Evolutionary conservation across 2,888 invertebrate species (phyloP), one percentile per base, ranked within the genome.

Genomic region (Drosophila niveifrons): DNA sequence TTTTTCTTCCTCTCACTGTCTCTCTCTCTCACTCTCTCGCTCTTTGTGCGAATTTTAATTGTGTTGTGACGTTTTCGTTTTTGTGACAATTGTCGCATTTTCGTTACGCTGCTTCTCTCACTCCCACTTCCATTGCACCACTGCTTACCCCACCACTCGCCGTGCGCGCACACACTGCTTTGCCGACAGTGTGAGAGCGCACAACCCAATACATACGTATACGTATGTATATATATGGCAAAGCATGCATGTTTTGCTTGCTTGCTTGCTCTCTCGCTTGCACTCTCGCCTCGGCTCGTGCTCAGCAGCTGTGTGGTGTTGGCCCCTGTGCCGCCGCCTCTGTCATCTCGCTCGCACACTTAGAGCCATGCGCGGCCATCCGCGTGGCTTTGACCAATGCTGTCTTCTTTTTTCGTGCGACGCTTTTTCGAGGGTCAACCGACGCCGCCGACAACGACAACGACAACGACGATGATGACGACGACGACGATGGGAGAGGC

Each of bases 351-450:
- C 52, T 41, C 56, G 11, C 61, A 15, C 36, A 44, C 34, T 68
- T 47, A 51, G 66, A 66, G 77, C 77, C 88, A 82, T 82, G 82
- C 88, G 86, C 83, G 75, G 78, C 82, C 78, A 85, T 83, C 70
- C 80, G 70, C 80, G 23, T 68, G 66, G 67, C 66, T 73, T 77
- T 80, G 82, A 82, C 83, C 83, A 83, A 83, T 83, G 77, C 79
- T 77, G 75, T 78, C 70, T 23, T 23, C n/a, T 74, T 73, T 78
- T 69, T 73, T 63, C 68, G 61, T 57, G 50, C 52, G 52, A 53
- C 52, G 52, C 48, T 17, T 47, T 43, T 47, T 56, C 23, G 23
- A 23, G 23, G 23, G 23, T 23, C 23, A 23, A 23, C 23, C 23
- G 23, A 23, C 23, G 23, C 23, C 23, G 23, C 4, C 23, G 23